These are phyloP conservation scores for Cataglyphis livida DNA, from an alignment of 2,888 invertebrate genomes.

Conservation along the genomic window DNA sequence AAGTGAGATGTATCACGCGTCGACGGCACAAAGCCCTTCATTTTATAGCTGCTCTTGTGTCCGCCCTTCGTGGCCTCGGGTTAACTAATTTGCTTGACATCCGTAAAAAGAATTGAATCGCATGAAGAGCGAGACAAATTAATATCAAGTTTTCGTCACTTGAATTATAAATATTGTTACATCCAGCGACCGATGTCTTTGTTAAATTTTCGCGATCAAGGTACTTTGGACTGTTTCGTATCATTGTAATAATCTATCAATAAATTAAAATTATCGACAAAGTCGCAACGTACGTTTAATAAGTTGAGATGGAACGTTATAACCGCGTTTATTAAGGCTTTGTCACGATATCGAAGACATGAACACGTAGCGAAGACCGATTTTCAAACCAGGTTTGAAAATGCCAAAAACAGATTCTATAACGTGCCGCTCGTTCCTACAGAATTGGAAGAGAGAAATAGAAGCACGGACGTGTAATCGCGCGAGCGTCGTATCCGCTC, in stretches of 20 bases:
- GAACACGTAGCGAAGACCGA: constrained; percentile 56
- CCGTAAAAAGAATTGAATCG: constrained; percentile 28
- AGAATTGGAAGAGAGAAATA: constrained; percentile 61
- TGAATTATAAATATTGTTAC: not conserved
- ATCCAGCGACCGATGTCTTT: not conserved
- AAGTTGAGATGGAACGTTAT: constrained; percentile 26
- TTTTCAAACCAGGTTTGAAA: constrained; percentile 60
- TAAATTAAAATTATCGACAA: not conserved
- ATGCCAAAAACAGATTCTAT: constrained; percentile 41
- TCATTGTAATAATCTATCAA: not conserved
- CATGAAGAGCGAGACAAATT: not conserved
- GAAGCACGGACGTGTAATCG: constrained; percentile 59
- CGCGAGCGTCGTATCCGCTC: constrained; percentile 31
- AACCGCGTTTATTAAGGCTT: constrained; percentile 47
- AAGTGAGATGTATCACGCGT: constrained; percentile 68
- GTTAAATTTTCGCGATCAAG: not conserved
- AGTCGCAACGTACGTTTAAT: constrained; percentile 12
- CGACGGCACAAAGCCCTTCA: constrained; percentile 54
- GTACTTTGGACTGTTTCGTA: not conserved
- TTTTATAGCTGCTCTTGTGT: constrained; percentile 35
- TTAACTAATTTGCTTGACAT: constrained; percentile 34
- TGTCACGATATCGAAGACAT: constrained; percentile 42
- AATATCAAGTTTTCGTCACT: not conserved
- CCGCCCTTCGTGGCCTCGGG: constrained; percentile 32
- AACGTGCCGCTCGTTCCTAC: constrained; percentile 41